Evolutionary conservation across 2,888 invertebrate species (phyloP).

Genomic region (Ophion obscuratus): DNA sequence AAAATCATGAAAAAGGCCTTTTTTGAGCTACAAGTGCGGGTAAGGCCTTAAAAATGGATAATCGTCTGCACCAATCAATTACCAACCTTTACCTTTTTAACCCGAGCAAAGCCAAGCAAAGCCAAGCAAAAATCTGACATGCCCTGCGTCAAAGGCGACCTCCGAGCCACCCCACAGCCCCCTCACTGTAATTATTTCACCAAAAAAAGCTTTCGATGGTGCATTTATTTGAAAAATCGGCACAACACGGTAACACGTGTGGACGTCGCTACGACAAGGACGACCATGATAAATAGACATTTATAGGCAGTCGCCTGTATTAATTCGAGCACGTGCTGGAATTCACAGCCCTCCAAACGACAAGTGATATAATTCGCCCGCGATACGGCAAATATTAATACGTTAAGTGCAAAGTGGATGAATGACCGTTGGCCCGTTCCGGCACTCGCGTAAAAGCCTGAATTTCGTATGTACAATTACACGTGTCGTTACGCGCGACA

Average conservation of each 20-base stretch:
- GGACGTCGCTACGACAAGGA: not conserved
- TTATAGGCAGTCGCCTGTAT: too few relatives aligned
- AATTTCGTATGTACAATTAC: conserved; percentile 25
- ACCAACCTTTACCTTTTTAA: too few relatives aligned
- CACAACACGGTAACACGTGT: not conserved
- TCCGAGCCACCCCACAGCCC: too few relatives aligned
- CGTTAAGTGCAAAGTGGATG: conserved; percentile 69
- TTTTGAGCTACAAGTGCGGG: too few relatives aligned
- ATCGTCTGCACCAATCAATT: too few relatives aligned
- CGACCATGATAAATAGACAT: not conserved
- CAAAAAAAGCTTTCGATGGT: not conserved
- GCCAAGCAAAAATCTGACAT: not conserved
- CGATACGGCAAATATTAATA: too few relatives aligned
- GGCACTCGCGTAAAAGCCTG: conserved; percentile 18
- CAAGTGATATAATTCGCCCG: too few relatives aligned
- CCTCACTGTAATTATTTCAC: not conserved
- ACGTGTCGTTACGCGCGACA: conserved; percentile 37
- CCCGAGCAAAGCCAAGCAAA: not conserved
- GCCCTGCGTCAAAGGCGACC: not conserved
- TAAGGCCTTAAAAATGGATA: too few relatives aligned
- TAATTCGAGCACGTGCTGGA: not conserved
- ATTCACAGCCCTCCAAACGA: too few relatives aligned
- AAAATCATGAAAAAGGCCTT: too few relatives aligned
- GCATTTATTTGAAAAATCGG: not conserved
- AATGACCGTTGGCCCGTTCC: conserved; percentile 71